Conservation (phyloP, 2,888 invertebrate genomes). For the Drosophila trichaetosa region DNA sequence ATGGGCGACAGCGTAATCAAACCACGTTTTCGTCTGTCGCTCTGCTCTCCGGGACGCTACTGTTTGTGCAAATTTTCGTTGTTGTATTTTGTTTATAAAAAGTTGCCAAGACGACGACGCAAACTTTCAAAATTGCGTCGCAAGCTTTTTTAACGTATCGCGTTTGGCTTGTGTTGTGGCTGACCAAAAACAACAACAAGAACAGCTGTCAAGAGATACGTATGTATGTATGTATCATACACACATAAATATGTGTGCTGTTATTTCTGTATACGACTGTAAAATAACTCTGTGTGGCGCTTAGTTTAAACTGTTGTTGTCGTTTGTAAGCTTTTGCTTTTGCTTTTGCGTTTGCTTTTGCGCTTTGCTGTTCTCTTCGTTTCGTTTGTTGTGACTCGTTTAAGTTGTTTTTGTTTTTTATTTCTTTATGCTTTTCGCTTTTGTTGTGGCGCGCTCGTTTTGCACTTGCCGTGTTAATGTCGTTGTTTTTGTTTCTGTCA, state of each 20-base stretch:
- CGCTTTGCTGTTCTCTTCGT: constrained; percentile 27
- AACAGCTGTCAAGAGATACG: constrained; percentile 21
- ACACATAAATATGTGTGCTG: constrained; percentile 3
- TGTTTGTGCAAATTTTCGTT: constrained; percentile 47
- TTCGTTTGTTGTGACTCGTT: constrained; percentile 55
- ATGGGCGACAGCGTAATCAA: constrained; percentile 29
- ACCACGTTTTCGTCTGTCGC: constrained; percentile 49
- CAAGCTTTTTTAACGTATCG: constrained; percentile 51
- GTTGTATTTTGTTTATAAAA: constrained; percentile 61
- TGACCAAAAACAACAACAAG: constrained; percentile 19
- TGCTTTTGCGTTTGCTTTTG: constrained; percentile 30
- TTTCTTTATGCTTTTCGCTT: constrained; percentile 30
- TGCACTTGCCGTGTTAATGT: constrained; percentile 15
- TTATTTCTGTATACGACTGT: constrained; percentile 55
- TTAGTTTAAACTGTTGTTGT: constrained; percentile 32
- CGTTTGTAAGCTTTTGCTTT: constrained; percentile 28
- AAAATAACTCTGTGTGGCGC: constrained; percentile 27
- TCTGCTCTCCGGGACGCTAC: constrained; percentile 41
- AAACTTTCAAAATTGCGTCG: constrained; percentile 78
- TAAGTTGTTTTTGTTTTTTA: constrained; percentile 18
- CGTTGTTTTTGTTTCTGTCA: constrained; percentile 29
- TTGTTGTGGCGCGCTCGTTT: constrained; percentile 77
- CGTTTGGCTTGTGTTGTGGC: constrained; percentile 27
- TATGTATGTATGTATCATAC: background rate
- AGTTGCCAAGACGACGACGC: constrained; percentile 73